These are phyloP conservation scores for Tineola bisselliella DNA, from an alignment of 2,888 invertebrate genomes.

Conservation along the genomic window DNA sequence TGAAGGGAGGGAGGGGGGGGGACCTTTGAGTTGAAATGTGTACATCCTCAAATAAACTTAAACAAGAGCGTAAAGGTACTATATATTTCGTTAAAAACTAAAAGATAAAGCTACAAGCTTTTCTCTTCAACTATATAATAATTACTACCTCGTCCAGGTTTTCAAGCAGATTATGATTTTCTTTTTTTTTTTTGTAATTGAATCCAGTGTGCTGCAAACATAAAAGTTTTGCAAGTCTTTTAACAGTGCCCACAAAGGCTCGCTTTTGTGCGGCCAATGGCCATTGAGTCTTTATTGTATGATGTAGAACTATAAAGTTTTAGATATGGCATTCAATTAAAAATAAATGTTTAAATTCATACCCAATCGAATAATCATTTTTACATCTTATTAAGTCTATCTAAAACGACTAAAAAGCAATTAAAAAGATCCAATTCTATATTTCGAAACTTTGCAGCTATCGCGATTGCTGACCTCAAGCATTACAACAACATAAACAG, in stretches of 20 bases:
- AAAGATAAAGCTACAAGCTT: not conserved
- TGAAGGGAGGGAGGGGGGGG: too few relatives aligned
- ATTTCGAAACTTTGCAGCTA: too few relatives aligned
- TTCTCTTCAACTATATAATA: not conserved
- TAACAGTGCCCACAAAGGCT: conserved; percentile 9
- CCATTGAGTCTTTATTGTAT: conserved; percentile 14
- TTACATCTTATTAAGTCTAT: too few relatives aligned
- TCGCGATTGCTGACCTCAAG: too few relatives aligned
- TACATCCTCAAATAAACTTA: too few relatives aligned
- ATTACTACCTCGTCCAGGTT: conserved; percentile 7
- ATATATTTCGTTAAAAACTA: not conserved
- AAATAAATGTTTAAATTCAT: too few relatives aligned
- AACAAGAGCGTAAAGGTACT: not conserved
- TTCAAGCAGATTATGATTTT: conserved; percentile 10
- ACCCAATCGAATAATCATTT: too few relatives aligned
- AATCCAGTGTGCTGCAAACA: conserved; percentile 5
- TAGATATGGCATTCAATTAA: not conserved
- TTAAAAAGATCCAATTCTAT: too few relatives aligned
- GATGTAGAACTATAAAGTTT: not conserved
- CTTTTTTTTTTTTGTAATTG: conserved; percentile 9
- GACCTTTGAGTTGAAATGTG: too few relatives aligned
- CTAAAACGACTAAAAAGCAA: too few relatives aligned
- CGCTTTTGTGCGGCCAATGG: conserved; percentile 14
- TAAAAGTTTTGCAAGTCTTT: conserved; percentile 12
- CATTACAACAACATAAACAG: too few relatives aligned